Percentiles rank a stretch among this genome's conserved stretches.
phyloP scores from a whole-genome alignment of 2,113 vertebrate species.

The Sprattus sprattus region DNA sequence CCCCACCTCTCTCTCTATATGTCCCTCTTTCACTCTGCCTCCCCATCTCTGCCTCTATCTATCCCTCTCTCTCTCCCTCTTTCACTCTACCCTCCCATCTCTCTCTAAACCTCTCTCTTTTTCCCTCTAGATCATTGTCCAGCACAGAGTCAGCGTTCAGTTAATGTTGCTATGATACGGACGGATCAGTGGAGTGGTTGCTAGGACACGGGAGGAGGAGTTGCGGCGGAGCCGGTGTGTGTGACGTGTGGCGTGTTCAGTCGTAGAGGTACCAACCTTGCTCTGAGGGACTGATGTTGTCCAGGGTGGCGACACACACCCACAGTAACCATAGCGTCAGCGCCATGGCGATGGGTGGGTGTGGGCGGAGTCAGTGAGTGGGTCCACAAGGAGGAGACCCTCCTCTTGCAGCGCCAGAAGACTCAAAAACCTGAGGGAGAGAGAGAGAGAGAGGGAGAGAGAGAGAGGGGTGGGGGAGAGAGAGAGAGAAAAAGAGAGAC shows the following conservation, averaged over 20 bases:
- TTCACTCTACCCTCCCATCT: too few relatives aligned
- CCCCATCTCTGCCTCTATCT: too few relatives aligned
- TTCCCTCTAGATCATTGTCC: neutral
- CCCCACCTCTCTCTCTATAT: neutral
- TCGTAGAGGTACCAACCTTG: conserved; percentile 61
- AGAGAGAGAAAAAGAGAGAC: neutral
- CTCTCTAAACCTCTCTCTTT: neutral
- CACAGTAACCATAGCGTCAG: conserved; percentile 67
- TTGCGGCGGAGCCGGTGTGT: too few relatives aligned
- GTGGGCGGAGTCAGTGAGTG: conserved; percentile 29
- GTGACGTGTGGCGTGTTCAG: too few relatives aligned
- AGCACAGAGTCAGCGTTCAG: neutral
- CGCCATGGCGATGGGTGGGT: conserved; percentile 64
- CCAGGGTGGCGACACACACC: conserved; percentile 61
- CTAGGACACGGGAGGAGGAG: neutral
- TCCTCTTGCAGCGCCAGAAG: conserved; percentile 57
- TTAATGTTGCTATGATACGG: conserved; percentile 12
- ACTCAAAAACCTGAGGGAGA: conserved; percentile 54
- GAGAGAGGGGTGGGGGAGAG: neutral
- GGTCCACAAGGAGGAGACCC: conserved; percentile 54
- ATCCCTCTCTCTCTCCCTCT: too few relatives aligned
- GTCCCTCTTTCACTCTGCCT: too few relatives aligned
- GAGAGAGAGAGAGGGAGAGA: neutral
- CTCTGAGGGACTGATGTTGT: conserved; percentile 62
- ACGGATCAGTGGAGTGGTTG: neutral